These are phyloP conservation scores for Pyrgilauda ruficollis DNA, from an alignment of 2,113 vertebrate species.

Conservation along the genomic window DNA sequence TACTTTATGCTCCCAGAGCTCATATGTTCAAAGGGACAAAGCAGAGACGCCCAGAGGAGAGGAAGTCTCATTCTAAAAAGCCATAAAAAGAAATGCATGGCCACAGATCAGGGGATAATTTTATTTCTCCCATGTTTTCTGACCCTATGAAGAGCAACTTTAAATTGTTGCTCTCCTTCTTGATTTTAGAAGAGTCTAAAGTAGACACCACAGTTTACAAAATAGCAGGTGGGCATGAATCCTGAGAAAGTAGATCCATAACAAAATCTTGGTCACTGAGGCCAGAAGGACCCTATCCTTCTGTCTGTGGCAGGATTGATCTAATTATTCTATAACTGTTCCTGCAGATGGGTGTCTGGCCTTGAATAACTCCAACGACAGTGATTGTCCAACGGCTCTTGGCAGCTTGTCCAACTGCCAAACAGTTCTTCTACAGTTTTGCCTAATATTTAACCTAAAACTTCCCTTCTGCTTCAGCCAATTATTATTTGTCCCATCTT, in stretches of 20 bases:
- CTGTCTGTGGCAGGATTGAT: conserved; percentile 60
- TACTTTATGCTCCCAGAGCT: conserved; percentile 31
- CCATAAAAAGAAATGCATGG: conserved; percentile 13
- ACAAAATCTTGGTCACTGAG: conserved; percentile 10
- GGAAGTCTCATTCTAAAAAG: conserved; percentile 26
- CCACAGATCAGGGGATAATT: conserved; percentile 18
- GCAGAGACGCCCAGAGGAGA: conserved; percentile 2
- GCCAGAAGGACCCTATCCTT: conserved; percentile 45
- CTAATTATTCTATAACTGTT: conserved; percentile 73
- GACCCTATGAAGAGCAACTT: neutral
- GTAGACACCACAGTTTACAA: neutral
- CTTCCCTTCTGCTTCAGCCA: conserved; percentile 64
- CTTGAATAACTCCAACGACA: conserved; percentile 34
- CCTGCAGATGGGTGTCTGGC: conserved; percentile 60
- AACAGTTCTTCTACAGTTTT: conserved; percentile 63
- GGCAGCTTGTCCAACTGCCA: conserved; percentile 49
- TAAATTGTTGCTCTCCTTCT: neutral
- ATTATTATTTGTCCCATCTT: conserved; percentile 64
- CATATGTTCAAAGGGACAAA: conserved; percentile 44
- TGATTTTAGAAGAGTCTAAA: neutral
- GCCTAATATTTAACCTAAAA: conserved; percentile 72
- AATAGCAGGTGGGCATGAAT: neutral
- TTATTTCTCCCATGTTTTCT: neutral
- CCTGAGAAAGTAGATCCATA: conserved; percentile 9
- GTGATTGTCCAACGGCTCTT: conserved; percentile 47